phyloP scores from a whole-genome alignment of 2,888 invertebrate genomes.

The Gisinianus flammeolus region DNA sequence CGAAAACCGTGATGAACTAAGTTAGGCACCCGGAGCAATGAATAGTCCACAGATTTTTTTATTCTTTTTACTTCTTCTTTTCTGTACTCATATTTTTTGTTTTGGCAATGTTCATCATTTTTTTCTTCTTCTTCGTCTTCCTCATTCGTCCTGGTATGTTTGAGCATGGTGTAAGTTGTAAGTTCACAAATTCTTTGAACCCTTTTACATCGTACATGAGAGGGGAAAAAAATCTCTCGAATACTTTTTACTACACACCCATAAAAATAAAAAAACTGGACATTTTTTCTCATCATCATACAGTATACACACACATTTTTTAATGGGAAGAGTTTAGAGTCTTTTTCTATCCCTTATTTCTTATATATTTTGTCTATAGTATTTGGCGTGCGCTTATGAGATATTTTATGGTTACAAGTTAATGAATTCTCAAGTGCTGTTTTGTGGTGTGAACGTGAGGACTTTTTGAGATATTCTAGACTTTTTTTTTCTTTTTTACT shows the following conservation, averaged over 20 bases:
- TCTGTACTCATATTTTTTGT: background rate
- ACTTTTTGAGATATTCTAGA: too few species aligned
- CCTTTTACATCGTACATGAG: background rate
- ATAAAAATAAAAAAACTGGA: background rate
- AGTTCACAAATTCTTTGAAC: background rate
- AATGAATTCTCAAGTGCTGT: too few species aligned
- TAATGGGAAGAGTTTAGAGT: too few species aligned
- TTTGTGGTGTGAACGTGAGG: too few species aligned
- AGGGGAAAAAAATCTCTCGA: background rate
- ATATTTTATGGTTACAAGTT: too few species aligned
- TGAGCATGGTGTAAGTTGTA: background rate
- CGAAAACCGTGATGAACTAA: background rate
- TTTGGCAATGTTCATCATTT: slow-evolving; percentile 17
- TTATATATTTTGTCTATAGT: too few species aligned
- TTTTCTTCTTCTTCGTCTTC: background rate
- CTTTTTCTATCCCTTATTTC: too few species aligned
- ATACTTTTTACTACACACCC: background rate
- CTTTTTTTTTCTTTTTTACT: too few species aligned
- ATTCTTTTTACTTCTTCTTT: background rate
- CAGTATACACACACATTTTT: too few species aligned
- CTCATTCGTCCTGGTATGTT: background rate
- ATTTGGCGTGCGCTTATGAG: too few species aligned
- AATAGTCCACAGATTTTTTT: slow-evolving; percentile 19
- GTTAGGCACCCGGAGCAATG: slow-evolving; percentile 18
- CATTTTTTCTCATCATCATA: background rate